Evolutionary conservation across 1,140 invertebrate genomes (phyloP).

Genomic region (Drosophila tropicalis): DNA sequence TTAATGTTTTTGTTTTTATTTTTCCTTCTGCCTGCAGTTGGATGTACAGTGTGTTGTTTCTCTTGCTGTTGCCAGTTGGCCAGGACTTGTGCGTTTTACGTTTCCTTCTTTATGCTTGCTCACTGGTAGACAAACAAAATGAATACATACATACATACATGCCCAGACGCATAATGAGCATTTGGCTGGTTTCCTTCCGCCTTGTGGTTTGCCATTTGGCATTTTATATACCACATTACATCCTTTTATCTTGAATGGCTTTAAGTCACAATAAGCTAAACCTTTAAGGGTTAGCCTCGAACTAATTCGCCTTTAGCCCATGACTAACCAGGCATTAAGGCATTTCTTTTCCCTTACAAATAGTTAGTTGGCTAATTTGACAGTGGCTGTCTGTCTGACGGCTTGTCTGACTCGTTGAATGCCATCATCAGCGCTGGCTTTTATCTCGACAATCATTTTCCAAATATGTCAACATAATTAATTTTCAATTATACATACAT

Average conservation of each 20-base stretch:
- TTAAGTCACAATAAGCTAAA: conserved; percentile 26
- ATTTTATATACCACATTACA: conserved; percentile 31
- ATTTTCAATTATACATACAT: conserved; percentile 74
- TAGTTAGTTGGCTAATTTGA: conserved; percentile 50
- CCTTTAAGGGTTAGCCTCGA: neutral
- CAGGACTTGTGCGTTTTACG: conserved; percentile 56
- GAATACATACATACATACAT: conserved; percentile 9
- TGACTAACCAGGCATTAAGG: neutral
- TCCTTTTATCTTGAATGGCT: conserved; percentile 18
- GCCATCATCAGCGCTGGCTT: conserved; percentile 16
- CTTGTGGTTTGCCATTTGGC: conserved; percentile 39
- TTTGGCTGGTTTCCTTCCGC: conserved; percentile 68
- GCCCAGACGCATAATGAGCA: conserved; percentile 58
- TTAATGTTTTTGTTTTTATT: conserved; percentile 37
- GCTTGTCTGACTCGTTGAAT: conserved; percentile 24
- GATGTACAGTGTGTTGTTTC: conserved; percentile 40
- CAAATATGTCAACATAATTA: conserved; percentile 82
- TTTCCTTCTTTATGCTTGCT: conserved; percentile 74
- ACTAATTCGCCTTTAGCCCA: neutral
- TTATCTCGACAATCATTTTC: conserved; percentile 78
- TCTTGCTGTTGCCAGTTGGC: conserved; percentile 64
- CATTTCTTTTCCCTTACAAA: conserved; percentile 7
- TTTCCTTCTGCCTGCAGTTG: no score
- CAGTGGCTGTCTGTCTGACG: conserved; percentile 24
- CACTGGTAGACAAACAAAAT: conserved; percentile 31